A percentile compares a stretch with the other conserved stretches of the same genome.
Conservation (phyloP, 1,140 invertebrate species). For the Stegodyphus dumicola region DNA sequence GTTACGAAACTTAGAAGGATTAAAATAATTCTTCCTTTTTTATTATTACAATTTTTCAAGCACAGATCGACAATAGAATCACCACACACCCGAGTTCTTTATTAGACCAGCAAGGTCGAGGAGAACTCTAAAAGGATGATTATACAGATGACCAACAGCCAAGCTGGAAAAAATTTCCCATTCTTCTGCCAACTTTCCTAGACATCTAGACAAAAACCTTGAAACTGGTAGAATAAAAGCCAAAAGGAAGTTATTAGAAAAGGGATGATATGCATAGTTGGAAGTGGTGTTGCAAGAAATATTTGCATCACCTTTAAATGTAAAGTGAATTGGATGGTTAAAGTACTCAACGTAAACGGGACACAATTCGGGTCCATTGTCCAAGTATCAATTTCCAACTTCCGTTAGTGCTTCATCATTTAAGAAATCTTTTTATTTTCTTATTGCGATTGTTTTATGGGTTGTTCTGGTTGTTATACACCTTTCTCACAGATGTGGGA, state of each 20-base stretch:
- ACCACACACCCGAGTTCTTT: constrained; percentile 4
- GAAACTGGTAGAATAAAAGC: neutral
- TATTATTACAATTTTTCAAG: no score
- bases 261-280: constrained; percentile 44
- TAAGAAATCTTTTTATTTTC: no score
- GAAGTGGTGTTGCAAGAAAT: neutral
- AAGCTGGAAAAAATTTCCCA: neutral
- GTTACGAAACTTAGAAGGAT: no score
- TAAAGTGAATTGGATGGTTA: no score
- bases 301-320: constrained; percentile 4
- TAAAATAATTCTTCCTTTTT: no score
- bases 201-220: constrained; percentile 17
- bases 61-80: neutral
- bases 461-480: no score
- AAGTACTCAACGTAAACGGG: no score
- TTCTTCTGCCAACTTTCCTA: constrained; percentile 15
- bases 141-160: constrained; percentile 29
- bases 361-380: no score
- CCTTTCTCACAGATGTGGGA: no score
- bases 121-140: neutral
- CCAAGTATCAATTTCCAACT: no score
- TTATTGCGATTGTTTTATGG: no score
- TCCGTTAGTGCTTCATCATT: no score
- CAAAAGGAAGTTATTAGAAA: constrained; percentile 47
- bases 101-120: neutral